Base-by-base conservation (phyloP, 2,113 vertebrate species). In the Machaerirhynchus nigripectus region DNA sequence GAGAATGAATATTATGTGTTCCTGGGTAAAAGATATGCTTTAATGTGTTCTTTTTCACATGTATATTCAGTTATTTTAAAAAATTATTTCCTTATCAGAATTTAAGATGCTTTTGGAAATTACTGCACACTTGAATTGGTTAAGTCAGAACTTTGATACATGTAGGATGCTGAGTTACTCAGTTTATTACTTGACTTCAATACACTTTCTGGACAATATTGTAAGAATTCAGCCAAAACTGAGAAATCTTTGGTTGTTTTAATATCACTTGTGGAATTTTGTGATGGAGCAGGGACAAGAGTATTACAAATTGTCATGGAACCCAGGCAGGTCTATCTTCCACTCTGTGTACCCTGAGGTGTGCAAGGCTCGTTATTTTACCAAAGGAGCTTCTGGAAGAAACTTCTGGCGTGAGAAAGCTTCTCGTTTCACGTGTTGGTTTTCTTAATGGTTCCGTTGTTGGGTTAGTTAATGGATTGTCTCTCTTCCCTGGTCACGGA, bases 321-420 rank as follows among this genome's bases (percentile, higher is more conserved):
- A 2, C 22, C 39, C 26, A 42, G 27, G 42, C 35, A 30, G 52
- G 77, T 55, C 53, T 31, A 44, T 15, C 42, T 78, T 31, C 31
- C 11, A 2, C 22, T 37, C 21, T 9, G 16, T 31, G 22, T 30
- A 9, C n/a, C 21, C 67, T 3, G 61, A 56, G 70, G 11, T 47
- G 15, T n/a, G 50, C 24, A 30, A 9, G 47, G 11, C 27, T 42
- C 0, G 0, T 8, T 2, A 3, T 30, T 55, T 64, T 31, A 22
- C 50, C 37, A 30, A 0, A 61, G 56, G 40, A 83, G 44, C 67
- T 74, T 59, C 59, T 42, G 50, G 57, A 47, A 19, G 53, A 37
- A 14, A 33, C 37, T 59, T 46, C 19, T 35, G 82, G 31, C 37
- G 7, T 6, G 73, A 19, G 22, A 28, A 52, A 28, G 20, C 70